phyloP scores from a whole-genome alignment of 2,888 invertebrate genomes.

The Agriopis leucophaearia region DNA sequence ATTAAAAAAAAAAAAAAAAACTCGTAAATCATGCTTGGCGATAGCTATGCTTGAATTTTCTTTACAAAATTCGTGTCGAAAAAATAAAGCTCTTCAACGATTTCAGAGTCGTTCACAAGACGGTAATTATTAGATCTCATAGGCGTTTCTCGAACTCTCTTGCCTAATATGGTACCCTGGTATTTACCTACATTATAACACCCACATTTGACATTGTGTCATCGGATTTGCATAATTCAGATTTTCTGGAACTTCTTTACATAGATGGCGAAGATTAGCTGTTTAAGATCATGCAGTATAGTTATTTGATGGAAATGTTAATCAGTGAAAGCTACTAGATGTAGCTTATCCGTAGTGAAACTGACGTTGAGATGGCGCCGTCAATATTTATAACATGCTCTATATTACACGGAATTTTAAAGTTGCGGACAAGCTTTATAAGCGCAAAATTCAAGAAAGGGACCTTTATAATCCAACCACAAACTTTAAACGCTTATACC shows the following conservation, averaged over 20 bases:
- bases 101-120: background rate
- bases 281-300: background rate
- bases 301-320: slow-evolving; percentile 6
- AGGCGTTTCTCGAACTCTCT: slow-evolving; percentile 6
- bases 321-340: background rate
- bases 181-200: slow-evolving; percentile 5
- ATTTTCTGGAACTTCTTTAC: slow-evolving; percentile 7
- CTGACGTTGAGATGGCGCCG: background rate
- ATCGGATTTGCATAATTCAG: slow-evolving; percentile 7
- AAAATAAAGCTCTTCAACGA: too few species aligned
- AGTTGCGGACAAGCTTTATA: too few species aligned
- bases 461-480: too few species aligned
- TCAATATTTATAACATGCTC: too few species aligned
- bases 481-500: too few species aligned
- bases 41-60: background rate
- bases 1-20: too few species aligned
- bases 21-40: background rate
- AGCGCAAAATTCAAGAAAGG: too few species aligned
- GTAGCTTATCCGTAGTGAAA: background rate
- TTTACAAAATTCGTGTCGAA: background rate
- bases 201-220: slow-evolving; percentile 8
- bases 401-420: too few species aligned
- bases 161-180: slow-evolving; percentile 6
- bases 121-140: background rate
- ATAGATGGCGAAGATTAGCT: background rate